These are phyloP conservation scores for Zeugodacus cucurbitae DNA, from an alignment of 1,140 invertebrate genomes.

Conservation along the genomic window DNA sequence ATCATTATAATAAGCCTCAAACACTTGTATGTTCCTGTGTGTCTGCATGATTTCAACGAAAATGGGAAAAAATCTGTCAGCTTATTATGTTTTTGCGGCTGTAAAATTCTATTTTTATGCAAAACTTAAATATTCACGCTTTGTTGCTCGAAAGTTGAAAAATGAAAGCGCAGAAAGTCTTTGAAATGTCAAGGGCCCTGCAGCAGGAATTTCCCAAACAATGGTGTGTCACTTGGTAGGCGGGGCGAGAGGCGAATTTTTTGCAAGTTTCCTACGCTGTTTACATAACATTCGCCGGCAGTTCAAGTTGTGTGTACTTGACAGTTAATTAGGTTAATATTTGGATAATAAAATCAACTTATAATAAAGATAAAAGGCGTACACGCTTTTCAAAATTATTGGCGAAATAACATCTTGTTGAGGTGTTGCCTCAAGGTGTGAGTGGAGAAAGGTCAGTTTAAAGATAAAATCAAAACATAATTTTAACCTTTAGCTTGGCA, in stretches of 20 bases:
- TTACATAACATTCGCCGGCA: background rate
- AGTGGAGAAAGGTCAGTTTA: too few species aligned
- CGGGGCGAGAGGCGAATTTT: background rate
- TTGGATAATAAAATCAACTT: background rate
- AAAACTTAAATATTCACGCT: background rate
- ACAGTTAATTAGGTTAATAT: slow-evolving; percentile 4
- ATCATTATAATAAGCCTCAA: too few species aligned
- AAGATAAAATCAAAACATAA: too few species aligned
- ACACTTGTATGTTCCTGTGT: too few species aligned
- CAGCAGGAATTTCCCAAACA: background rate
- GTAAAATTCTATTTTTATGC: background rate
- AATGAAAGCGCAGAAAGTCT: background rate
- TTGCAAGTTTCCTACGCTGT: background rate
- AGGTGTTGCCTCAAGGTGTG: too few species aligned
- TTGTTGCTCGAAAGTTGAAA: background rate
- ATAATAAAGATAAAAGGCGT: background rate
- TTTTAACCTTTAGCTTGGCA: too few species aligned
- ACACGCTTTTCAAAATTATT: background rate
- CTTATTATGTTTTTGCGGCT: too few species aligned
- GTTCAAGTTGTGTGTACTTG: background rate
- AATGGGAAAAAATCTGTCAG: too few species aligned
- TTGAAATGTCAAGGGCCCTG: background rate
- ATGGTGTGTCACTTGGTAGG: background rate
- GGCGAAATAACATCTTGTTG: background rate
- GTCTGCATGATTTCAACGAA: too few species aligned